These are phyloP conservation scores for Chaetophractus vellerosus DNA, from an alignment of 2,797 vertebrate species.

Conservation along the genomic window DNA sequence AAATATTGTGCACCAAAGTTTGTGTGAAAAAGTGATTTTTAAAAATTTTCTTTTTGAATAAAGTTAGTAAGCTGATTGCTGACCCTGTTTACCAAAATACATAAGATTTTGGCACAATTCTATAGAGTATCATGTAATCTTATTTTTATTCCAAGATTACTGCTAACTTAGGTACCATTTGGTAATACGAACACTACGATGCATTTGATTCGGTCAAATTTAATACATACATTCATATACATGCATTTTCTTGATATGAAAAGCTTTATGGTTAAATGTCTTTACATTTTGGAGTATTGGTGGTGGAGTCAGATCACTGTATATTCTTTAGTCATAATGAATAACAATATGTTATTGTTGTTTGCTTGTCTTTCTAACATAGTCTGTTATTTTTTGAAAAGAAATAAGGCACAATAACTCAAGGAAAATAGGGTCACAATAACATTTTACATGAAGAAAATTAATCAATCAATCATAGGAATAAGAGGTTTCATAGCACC, in stretches of 20 bases:
- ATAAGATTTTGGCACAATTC: neutral
- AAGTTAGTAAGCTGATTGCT: neutral
- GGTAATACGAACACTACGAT: neutral
- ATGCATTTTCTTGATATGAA: neutral
- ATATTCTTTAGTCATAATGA: neutral
- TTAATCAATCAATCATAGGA: slow-evolving; percentile 62
- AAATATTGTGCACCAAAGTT: neutral
- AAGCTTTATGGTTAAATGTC: neutral
- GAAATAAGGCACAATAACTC: slow-evolving; percentile 35
- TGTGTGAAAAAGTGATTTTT: neutral
- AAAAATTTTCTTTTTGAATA: neutral
- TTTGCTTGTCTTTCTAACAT: slow-evolving; percentile 35
- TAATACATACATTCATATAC: neutral
- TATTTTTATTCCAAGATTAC: neutral
- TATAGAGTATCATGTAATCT: neutral
- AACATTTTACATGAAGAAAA: slow-evolving; percentile 65
- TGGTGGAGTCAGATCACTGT: neutral
- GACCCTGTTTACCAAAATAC: neutral
- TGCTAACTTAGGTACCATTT: neutral
- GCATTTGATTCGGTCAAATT: neutral
- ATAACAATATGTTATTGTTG: slow-evolving; percentile 4
- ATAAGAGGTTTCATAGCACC: neutral
- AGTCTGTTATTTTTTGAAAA: slow-evolving; percentile 51
- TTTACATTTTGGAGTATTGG: neutral
- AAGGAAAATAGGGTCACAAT: slow-evolving; percentile 8